A percentile compares a stretch with the other conserved stretches of the same genome.
Evolutionary conservation across 2,888 invertebrate genomes (phyloP).

Genomic region (Eumacrocentrus americanus): DNA sequence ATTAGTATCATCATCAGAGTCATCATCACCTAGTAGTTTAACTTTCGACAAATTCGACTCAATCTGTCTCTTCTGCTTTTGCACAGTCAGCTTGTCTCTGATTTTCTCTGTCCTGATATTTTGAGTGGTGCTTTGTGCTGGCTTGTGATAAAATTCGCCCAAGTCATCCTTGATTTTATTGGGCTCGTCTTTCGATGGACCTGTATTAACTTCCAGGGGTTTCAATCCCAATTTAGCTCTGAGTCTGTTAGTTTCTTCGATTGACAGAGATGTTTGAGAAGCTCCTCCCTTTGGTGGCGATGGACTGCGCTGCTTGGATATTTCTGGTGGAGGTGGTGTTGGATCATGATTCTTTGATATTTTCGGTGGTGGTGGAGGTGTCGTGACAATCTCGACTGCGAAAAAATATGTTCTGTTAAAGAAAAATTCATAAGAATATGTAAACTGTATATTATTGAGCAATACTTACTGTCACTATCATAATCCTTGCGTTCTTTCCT

Average conservation of each 20-base stretch:
- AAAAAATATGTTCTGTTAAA: conserved; percentile 11
- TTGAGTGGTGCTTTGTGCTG: conserved; percentile 76
- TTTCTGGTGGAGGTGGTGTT: conserved; percentile 46
- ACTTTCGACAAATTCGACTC: conserved; percentile 71
- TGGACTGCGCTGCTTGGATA: conserved; percentile 35
- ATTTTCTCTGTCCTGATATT: conserved; percentile 82
- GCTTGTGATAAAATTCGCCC: conserved; percentile 88
- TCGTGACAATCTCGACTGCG: conserved; percentile 57
- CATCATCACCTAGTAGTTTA: conserved; percentile 70
- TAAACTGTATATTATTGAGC: neutral
- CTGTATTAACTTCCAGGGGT: conserved; percentile 75
- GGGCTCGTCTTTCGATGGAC: conserved; percentile 48
- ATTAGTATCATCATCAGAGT: conserved; percentile 74
- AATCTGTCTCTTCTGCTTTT: conserved; percentile 79
- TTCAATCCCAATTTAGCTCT: conserved; percentile 92
- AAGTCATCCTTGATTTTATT: conserved; percentile 63
- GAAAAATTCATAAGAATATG: conserved; percentile 15
- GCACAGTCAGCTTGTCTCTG: conserved; percentile 76
- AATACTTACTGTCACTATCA: conserved; percentile 59
- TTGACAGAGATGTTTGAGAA: conserved; percentile 70
- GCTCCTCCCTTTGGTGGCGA: conserved; percentile 57
- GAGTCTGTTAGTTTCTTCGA: conserved; percentile 86
- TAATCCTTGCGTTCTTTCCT: conserved; percentile 59
- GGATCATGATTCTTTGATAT: conserved; percentile 55
- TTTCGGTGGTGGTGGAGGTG: conserved; percentile 61